Evolutionary conservation across 2,888 invertebrate species (phyloP), one percentile per base, ranked within the genome.

Genomic region (Tetropium fuscum): DNA sequence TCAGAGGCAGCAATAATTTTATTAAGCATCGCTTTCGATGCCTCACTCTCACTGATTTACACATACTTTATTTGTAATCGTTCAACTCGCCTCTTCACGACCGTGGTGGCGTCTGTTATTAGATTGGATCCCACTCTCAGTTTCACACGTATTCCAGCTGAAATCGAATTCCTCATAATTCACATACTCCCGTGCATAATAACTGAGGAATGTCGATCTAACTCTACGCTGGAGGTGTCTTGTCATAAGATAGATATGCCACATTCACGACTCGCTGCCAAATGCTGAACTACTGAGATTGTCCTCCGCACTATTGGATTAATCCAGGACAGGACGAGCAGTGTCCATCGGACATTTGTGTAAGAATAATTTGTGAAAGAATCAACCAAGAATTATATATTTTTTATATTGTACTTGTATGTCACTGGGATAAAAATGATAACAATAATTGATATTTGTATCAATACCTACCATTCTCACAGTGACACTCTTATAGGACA

Each of bases 21-120:
- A 63, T 62, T 64, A 68, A 60, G 56, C 56, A 67, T 63, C 64
- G 63, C 60, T 63, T 60, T 59, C 58, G 49, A 58, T 54, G 36
- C 36, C 48, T 45, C 55, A 60, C 65, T 62, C 63, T 58, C 53
- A 43, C 57, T 57, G 59, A 57, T 58, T 67, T 60, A 57, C 58
- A 59, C 44, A 58, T 43, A 57, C 65, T 62, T 66, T 63, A 61
- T 56, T 48, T 56, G 53, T 57, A 59, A 65, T 60, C 53, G 62
- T 22, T 57, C 43, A 43, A 55, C 44, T 53, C n/a, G n/a, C n/a
- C 49, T 56, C 43, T 58, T 63, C 67, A 67, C 67, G 67, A 67
- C 30, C 41, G 36, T 38, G 10, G 57, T 40, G 54, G 54, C 58
- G 58, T 55, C 65, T 59, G 61, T 59, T 63, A 65, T 68, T 63